Conservation (phyloP, 1,140 invertebrate genomes). For the Drosophila pruinosa region DNA sequence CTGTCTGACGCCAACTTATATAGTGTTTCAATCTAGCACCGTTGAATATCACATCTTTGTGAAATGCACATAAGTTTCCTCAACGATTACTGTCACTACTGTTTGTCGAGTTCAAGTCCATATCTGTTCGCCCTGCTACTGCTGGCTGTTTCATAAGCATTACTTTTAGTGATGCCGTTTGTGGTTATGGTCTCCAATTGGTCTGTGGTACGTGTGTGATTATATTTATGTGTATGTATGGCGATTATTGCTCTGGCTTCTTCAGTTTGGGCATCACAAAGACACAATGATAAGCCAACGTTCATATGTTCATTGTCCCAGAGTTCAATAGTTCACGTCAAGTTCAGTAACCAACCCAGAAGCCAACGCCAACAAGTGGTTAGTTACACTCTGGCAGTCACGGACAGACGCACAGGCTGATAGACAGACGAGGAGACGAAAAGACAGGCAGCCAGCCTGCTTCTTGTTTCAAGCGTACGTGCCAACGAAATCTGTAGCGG, state of each 20-base stretch:
- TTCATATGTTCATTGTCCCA: slow-evolving; percentile 63
- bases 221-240: slow-evolving; percentile 21
- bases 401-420: background rate
- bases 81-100: background rate
- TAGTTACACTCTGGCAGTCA: slow-evolving; percentile 26
- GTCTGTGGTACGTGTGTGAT: slow-evolving; percentile 23
- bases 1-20: background rate
- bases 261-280: slow-evolving; percentile 1
- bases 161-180: slow-evolving; percentile 4
- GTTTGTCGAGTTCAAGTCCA: background rate
- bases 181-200: background rate
- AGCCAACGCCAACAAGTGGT: slow-evolving; percentile 68
- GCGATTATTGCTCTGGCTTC: slow-evolving; percentile 25
- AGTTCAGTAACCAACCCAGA: slow-evolving; percentile 69
- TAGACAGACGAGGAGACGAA: background rate
- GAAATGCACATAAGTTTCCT: background rate
- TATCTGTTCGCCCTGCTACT: background rate
- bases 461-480: slow-evolving; percentile 4
- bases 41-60: background rate
- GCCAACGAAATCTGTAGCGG: background rate
- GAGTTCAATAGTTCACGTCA: slow-evolving; percentile 64
- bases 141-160: background rate
- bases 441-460: background rate
- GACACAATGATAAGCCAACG: slow-evolving; percentile 30
- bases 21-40: background rate